Conservation (phyloP, 2,888 invertebrate species). For the Odontomyia ornata region DNA sequence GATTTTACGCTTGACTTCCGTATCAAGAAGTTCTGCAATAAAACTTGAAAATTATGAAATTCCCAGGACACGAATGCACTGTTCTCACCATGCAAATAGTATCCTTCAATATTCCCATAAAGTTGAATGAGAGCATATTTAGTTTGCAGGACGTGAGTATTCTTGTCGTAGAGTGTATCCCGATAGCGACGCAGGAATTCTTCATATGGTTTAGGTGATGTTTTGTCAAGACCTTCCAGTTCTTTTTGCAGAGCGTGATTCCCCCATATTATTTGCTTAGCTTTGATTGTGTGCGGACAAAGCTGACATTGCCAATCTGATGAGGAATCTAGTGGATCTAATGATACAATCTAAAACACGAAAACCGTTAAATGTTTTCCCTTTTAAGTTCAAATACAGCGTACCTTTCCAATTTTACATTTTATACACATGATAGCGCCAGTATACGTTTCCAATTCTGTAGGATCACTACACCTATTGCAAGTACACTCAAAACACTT, state of each 20-base stretch:
- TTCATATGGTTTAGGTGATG: conserved; percentile 68
- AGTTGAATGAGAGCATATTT: conserved; percentile 76
- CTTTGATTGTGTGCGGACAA: conserved; percentile 69
- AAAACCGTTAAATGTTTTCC: background rate
- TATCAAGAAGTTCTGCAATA: conserved; percentile 68
- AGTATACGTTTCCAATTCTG: conserved; percentile 72
- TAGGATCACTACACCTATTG: conserved; percentile 73
- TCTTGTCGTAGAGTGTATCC: conserved; percentile 72
- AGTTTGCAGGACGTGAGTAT: conserved; percentile 73
- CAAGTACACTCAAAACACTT: conserved; percentile 79
- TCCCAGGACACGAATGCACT: background rate
- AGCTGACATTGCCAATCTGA: conserved; percentile 74
- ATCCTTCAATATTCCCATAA: conserved; percentile 72
- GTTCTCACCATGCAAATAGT: conserved; percentile 66
- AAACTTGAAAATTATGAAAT: background rate
- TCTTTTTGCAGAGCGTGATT: conserved; percentile 72
- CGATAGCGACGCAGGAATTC: conserved; percentile 72
- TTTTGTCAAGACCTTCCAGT: conserved; percentile 67
- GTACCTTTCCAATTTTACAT: conserved; percentile 67
- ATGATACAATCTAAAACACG: conserved; percentile 67
- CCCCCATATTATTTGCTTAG: conserved; percentile 70
- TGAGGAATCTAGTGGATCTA: conserved; percentile 69
- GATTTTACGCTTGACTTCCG: conserved; percentile 69
- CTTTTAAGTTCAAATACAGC: conserved; percentile 23
- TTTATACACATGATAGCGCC: conserved; percentile 73